A percentile compares a stretch with the other conserved stretches of the same genome.
These are phyloP conservation scores for Siderastrea radians DNA, from an alignment of 92 coral and sea anemone genomes.

Conservation along the genomic window DNA sequence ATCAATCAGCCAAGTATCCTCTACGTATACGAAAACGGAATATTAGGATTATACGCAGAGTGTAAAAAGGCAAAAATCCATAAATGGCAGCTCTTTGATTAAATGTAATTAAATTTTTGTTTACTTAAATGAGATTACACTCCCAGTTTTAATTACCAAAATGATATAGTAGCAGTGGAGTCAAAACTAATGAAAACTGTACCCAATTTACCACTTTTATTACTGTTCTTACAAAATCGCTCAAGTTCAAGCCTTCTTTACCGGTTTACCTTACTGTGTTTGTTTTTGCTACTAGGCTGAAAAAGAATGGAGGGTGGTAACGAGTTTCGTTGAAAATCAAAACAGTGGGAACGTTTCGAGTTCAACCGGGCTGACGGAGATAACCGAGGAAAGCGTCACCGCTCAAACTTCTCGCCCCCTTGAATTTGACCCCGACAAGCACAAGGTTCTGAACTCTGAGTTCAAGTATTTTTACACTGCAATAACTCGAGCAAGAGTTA, in stretches of 20 bases:
- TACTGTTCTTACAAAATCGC: not conserved
- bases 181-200: too few species aligned
- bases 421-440: slow-evolving; percentile 73
- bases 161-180: too few species aligned
- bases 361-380: slow-evolving; percentile 63
- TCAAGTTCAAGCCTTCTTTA: not conserved
- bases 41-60: too few species aligned
- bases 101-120: too few species aligned
- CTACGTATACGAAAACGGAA: too few species aligned
- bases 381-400: slow-evolving; percentile 44
- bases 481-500: slow-evolving; percentile 79
- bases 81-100: too few species aligned
- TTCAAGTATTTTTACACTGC: slow-evolving; percentile 85
- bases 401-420: slow-evolving; percentile 60
- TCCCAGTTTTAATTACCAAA: too few species aligned
- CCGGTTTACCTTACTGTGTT: not conserved
- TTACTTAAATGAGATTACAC: too few species aligned
- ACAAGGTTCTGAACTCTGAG: slow-evolving; percentile 82
- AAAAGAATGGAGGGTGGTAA: slow-evolving; percentile 81
- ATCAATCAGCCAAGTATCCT: not conserved
- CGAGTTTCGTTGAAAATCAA: slow-evolving; percentile 36
- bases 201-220: too few species aligned
- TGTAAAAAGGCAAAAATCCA: too few species aligned
- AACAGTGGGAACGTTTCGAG: not conserved
- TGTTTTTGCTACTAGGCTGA: slow-evolving; percentile 48